Evolutionary conservation across 2,113 vertebrate species (phyloP).

Genomic region (Suncus etruscus): DNA sequence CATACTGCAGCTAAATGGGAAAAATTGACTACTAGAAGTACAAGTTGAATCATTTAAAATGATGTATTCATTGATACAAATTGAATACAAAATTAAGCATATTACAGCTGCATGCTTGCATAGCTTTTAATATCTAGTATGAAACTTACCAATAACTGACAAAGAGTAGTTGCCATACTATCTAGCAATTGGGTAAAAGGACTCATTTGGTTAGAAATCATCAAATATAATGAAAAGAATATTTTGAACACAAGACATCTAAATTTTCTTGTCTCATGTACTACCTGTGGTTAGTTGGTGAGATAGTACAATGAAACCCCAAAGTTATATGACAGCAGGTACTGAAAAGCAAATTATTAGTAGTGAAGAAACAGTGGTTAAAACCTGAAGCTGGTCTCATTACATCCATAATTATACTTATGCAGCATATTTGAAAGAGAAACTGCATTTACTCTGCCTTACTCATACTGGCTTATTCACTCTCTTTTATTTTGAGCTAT

Average conservation of each 20-base stretch:
- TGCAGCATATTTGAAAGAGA: slow-evolving; percentile 63
- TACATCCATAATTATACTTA: slow-evolving; percentile 61
- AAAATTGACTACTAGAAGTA: slow-evolving; percentile 35
- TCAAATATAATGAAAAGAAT: slow-evolving; percentile 60
- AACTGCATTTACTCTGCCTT: not conserved
- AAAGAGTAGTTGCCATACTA: slow-evolving; percentile 25
- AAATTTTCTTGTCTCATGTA: not conserved
- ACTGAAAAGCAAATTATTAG: slow-evolving; percentile 72
- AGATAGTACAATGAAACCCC: slow-evolving; percentile 64
- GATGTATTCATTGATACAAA: slow-evolving; percentile 58
- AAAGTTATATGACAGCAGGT: slow-evolving; percentile 57
- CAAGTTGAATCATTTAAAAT: slow-evolving; percentile 55
- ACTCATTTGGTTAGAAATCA: slow-evolving; percentile 6
- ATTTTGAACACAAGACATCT: not conserved
- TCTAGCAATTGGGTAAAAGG: slow-evolving; percentile 11
- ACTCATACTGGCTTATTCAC: not conserved
- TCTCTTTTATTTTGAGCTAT: not conserved
- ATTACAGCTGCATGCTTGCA: not conserved
- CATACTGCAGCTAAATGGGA: not conserved
- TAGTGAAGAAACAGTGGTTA: slow-evolving; percentile 73
- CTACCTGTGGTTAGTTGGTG: slow-evolving; percentile 69
- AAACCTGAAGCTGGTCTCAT: slow-evolving; percentile 71
- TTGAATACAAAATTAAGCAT: slow-evolving; percentile 20
- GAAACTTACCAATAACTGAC: not conserved
- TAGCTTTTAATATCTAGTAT: slow-evolving; percentile 55